Percentiles rank a stretch among this genome's conserved stretches.
Conservation (phyloP, 1,140 invertebrate species). For the Oryctes rhinoceros region DNA sequence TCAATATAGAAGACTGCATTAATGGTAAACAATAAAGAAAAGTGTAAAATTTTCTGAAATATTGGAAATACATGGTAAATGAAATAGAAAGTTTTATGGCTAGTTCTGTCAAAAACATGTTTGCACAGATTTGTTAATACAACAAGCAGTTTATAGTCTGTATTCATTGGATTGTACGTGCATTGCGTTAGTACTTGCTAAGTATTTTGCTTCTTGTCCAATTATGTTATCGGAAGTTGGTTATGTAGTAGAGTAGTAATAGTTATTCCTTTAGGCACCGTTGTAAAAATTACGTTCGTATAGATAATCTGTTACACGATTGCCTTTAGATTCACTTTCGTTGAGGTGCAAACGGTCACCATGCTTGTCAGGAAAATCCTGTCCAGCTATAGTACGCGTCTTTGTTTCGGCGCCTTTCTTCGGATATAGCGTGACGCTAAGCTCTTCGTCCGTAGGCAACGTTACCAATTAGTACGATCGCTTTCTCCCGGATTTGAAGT, state of each 20-base stretch:
- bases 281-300: constrained; percentile 20
- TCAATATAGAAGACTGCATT: too few relatives aligned
- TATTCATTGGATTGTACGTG: not conserved
- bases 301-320: constrained; percentile 19
- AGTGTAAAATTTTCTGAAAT: too few relatives aligned
- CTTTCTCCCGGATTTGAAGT: constrained; percentile 31
- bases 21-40: too few relatives aligned
- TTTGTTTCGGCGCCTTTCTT: constrained; percentile 14
- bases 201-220: not conserved
- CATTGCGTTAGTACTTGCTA: not conserved
- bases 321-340: constrained; percentile 28
- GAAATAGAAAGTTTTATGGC: too few relatives aligned
- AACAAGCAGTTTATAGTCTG: too few relatives aligned
- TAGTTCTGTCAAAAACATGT: too few relatives aligned
- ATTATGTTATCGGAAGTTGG: constrained; percentile 3
- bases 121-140: too few relatives aligned
- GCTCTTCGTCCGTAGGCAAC: not conserved
- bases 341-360: not conserved
- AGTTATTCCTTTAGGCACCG: not conserved
- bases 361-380: constrained; percentile 14
- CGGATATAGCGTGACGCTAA: constrained; percentile 3
- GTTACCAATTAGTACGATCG: constrained; percentile 14
- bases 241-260: not conserved
- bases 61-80: too few relatives aligned
- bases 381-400: not conserved